Percentiles rank a stretch among this genome's conserved stretches.
Evolutionary conservation across 1,140 invertebrate genomes (phyloP).

Genomic region (Platyura marginata): DNA sequence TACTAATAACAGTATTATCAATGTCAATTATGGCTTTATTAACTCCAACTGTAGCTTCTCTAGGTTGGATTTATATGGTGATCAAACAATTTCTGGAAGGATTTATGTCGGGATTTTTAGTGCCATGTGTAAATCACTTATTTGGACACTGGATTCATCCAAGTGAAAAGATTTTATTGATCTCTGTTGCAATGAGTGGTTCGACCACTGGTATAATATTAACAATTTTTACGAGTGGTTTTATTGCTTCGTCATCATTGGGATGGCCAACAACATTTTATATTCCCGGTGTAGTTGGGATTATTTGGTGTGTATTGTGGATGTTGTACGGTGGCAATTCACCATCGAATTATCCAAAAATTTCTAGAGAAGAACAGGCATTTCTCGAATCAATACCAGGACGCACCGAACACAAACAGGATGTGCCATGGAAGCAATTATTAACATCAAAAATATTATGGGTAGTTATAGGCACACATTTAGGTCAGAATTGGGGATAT

Average conservation of each 20-base stretch:
- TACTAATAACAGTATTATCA: conserved; percentile 32
- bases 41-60: conserved; percentile 21
- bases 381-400: conserved; percentile 33
- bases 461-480: too few species aligned
- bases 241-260: conserved; percentile 37
- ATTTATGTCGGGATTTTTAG: conserved; percentile 57
- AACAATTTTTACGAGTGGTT: conserved; percentile 25
- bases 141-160: conserved; percentile 53
- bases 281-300: conserved; percentile 41
- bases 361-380: conserved; percentile 35
- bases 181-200: conserved; percentile 41
- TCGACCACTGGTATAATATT: conserved; percentile 36
- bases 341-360: conserved; percentile 36
- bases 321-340: conserved; percentile 39
- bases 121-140: conserved; percentile 63
- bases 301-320: conserved; percentile 43
- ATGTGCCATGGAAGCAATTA: too few species aligned
- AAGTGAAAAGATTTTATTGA: conserved; percentile 37
- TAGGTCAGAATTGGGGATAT: too few species aligned
- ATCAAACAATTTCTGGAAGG: conserved; percentile 48
- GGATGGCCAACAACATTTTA: conserved; percentile 73
- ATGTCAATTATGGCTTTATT: conserved; percentile 21
- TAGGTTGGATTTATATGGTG: conserved; percentile 32
- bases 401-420: background rate
- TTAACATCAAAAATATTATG: too few species aligned